Conservation (phyloP, 2,797 vertebrate species). For the Micropoecilia bifurca region DNA sequence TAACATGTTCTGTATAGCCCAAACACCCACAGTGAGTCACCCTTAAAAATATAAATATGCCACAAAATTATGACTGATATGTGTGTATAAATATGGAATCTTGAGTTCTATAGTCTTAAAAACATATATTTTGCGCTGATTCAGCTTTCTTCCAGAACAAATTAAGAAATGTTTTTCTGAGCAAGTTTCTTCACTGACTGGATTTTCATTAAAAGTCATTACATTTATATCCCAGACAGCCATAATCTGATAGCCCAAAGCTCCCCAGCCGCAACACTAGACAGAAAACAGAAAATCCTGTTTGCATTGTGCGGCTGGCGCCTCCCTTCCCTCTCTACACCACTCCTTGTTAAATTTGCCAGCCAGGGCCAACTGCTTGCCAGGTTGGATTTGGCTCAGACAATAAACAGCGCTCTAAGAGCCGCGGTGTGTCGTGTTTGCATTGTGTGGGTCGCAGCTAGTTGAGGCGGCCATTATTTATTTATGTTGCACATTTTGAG, state of each 20-base stretch:
- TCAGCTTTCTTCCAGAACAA: background rate
- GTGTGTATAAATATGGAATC: background rate
- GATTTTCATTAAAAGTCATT: constrained; percentile 56
- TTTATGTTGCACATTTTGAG: constrained; percentile 47
- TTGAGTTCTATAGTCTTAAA: background rate
- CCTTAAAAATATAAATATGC: background rate
- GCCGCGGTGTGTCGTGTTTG: constrained; percentile 47
- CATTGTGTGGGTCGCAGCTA: constrained; percentile 41
- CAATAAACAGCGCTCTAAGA: constrained; percentile 57
- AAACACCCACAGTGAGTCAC: too few relatives aligned
- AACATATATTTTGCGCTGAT: background rate
- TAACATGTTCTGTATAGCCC: too few relatives aligned
- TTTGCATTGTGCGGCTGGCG: constrained; percentile 62
- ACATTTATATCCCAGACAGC: constrained; percentile 42
- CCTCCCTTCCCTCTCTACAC: constrained; percentile 28
- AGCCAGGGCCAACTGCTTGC: constrained; percentile 41
- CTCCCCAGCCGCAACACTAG: constrained; percentile 55
- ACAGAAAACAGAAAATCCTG: constrained; percentile 31
- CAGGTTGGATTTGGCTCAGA: constrained; percentile 64
- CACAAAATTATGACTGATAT: background rate
- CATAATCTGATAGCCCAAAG: constrained; percentile 55
- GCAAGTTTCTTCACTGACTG: constrained; percentile 32
- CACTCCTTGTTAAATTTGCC: constrained; percentile 51
- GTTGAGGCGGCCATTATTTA: constrained; percentile 46
- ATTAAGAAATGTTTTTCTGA: constrained; percentile 27